A percentile compares a stretch with the other conserved stretches of the same genome.
Conservation (phyloP, 2,888 invertebrate genomes). For the Crepidodera aurea region DNA sequence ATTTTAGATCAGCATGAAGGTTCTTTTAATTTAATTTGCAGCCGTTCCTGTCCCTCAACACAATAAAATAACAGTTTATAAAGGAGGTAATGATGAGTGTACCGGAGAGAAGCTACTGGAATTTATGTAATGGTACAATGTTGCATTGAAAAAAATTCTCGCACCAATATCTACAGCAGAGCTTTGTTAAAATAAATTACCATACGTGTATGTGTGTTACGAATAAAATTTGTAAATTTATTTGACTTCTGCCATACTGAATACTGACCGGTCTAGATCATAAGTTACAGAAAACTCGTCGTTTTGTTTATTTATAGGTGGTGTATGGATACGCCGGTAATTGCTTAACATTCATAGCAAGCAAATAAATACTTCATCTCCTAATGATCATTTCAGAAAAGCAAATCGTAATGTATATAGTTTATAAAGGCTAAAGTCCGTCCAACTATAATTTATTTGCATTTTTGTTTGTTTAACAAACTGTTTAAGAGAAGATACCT, state of each 20-base stretch:
- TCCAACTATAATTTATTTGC: neutral
- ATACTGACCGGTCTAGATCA: slow-evolving; percentile 23
- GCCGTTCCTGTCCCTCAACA: neutral
- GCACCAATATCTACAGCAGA: neutral
- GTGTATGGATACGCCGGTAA: slow-evolving; percentile 28
- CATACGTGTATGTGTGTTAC: slow-evolving; percentile 20
- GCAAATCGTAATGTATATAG: slow-evolving; percentile 9
- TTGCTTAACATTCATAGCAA: slow-evolving; percentile 25
- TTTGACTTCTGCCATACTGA: slow-evolving; percentile 25
- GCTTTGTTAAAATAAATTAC: slow-evolving; percentile 31
- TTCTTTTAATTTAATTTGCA: neutral
- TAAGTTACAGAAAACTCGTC: slow-evolving; percentile 24
- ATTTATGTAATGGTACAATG: slow-evolving; percentile 24
- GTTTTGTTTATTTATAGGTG: slow-evolving; percentile 29
- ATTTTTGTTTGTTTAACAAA: neutral
- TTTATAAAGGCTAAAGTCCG: neutral
- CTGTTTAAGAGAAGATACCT: neutral
- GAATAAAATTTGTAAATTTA: slow-evolving; percentile 32
- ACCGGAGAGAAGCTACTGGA: slow-evolving; percentile 3
- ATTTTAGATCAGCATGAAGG: no score
- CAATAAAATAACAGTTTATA: neutral
- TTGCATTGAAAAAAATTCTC: slow-evolving; percentile 29
- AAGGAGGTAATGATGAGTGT: neutral
- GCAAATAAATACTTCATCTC: slow-evolving; percentile 30
- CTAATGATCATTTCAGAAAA: slow-evolving; percentile 24